Percentiles rank a stretch among this genome's conserved stretches.
phyloP scores from a whole-genome alignment of 92 coral and sea anemone genomes.

The Parazoanthus swiftii region DNA sequence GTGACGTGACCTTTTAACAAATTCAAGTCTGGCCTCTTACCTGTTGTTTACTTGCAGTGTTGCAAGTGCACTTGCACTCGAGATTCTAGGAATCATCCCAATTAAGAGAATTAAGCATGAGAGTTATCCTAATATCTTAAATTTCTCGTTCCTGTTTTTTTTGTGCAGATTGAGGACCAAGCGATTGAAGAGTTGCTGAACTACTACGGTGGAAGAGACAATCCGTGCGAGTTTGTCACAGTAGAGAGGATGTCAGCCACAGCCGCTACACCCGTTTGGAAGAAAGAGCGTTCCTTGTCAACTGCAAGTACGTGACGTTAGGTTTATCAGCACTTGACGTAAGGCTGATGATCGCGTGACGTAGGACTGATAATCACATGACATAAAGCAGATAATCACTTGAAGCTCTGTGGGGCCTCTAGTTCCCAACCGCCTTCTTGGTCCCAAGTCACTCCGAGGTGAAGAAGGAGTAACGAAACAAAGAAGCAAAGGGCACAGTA shows the following conservation, averaged over 20 bases:
- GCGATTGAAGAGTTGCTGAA: slow-evolving; percentile 86
- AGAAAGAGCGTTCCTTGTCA: slow-evolving; percentile 59
- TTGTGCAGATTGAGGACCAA: slow-evolving; percentile 79
- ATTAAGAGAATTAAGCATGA: neutral
- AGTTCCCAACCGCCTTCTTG: too few relatives aligned
- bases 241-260: slow-evolving; percentile 74
- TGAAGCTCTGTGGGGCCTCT: too few relatives aligned
- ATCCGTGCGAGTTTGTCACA: slow-evolving; percentile 82
- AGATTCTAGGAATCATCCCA: neutral
- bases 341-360: neutral
- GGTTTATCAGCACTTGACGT: neutral
- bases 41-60: too few relatives aligned
- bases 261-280: slow-evolving; percentile 81
- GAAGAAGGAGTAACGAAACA: too few relatives aligned
- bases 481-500: too few relatives aligned
- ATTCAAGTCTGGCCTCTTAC: too few relatives aligned
- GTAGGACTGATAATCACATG: neutral
- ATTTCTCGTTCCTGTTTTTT: neutral
- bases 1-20: too few relatives aligned
- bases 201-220: slow-evolving; percentile 83
- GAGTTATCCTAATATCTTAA: too few relatives aligned
- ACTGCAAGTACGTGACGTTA: slow-evolving; percentile 44
- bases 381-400: neutral
- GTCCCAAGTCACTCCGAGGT: neutral
- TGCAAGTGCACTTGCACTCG: neutral